These are phyloP conservation scores for Lagorchestes hirsutus DNA, from an alignment of 2,797 vertebrate genomes.

Conservation along the genomic window DNA sequence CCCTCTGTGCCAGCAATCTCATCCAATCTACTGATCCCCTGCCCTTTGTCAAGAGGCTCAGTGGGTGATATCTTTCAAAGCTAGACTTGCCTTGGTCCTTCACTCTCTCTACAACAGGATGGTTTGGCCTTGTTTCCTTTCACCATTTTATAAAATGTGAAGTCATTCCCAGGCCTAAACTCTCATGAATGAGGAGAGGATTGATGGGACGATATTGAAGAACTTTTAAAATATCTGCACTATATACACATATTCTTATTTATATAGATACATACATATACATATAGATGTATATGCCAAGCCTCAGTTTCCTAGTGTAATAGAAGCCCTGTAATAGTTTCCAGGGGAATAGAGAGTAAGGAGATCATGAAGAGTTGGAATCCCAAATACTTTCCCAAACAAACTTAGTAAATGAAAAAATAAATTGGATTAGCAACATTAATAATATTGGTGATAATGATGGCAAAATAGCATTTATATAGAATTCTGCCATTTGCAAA, in stretches of 20 bases:
- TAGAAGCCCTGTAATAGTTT: background rate
- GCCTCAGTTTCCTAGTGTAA: accelerated
- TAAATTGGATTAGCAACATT: background rate
- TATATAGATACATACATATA: background rate
- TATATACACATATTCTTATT: background rate
- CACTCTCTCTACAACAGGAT: background rate
- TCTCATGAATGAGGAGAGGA: background rate
- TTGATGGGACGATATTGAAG: background rate
- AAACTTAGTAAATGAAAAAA: background rate
- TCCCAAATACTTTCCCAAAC: background rate
- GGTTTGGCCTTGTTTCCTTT: background rate
- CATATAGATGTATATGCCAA: background rate
- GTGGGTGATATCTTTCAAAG: background rate
- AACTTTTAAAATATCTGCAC: background rate
- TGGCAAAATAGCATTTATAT: background rate
- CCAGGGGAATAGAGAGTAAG: background rate
- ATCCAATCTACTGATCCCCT: background rate
- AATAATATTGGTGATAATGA: background rate
- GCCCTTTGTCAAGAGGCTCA: background rate
- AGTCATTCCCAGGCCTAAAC: constrained; percentile 28
- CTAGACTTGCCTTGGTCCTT: background rate
- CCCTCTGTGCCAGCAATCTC: background rate
- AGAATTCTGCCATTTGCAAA: background rate
- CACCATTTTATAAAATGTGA: background rate
- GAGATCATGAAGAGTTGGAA: background rate